Evolutionary conservation across 2,888 invertebrate species (phyloP).

Genomic region (Agonopterix heracliana): DNA sequence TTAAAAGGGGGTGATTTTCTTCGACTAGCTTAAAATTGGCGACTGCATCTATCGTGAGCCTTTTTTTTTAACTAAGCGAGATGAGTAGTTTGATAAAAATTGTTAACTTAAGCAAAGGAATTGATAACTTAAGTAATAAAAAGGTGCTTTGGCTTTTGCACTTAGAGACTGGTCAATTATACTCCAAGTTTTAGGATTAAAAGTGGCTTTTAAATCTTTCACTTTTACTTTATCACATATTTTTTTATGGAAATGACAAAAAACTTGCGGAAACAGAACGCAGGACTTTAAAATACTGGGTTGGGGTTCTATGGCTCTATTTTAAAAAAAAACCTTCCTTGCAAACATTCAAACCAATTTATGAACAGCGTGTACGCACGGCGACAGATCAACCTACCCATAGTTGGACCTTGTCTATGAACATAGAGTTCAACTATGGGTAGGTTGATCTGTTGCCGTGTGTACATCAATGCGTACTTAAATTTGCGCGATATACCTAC

Average conservation of each 20-base stretch:
- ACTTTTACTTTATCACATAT: neutral
- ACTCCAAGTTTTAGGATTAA: conserved; percentile 5
- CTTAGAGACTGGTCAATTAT: conserved; percentile 17
- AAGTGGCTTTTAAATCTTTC: neutral
- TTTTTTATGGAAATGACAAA: neutral
- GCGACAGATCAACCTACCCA: too few relatives aligned
- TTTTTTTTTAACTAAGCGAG: neutral
- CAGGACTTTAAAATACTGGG: neutral
- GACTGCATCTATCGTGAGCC: neutral
- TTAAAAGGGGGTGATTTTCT: neutral
- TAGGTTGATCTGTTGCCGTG: too few relatives aligned
- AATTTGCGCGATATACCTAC: too few relatives aligned
- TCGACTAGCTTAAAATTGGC: neutral
- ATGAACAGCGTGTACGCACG: too few relatives aligned
- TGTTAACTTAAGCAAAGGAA: conserved; percentile 1
- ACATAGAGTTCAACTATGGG: too few relatives aligned
- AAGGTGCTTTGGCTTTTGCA: conserved; percentile 10
- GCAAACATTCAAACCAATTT: neutral
- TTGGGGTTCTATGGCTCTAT: neutral
- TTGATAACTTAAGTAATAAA: conserved; percentile 1
- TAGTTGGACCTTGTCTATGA: too few relatives aligned
- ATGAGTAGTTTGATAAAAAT: neutral
- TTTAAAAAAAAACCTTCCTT: neutral
- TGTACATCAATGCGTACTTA: too few relatives aligned
- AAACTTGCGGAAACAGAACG: neutral